Evolutionary conservation across 2,113 vertebrate species (phyloP), one percentile per base, ranked within the genome.

Genomic region (Cranoglanis bouderius): DNA sequence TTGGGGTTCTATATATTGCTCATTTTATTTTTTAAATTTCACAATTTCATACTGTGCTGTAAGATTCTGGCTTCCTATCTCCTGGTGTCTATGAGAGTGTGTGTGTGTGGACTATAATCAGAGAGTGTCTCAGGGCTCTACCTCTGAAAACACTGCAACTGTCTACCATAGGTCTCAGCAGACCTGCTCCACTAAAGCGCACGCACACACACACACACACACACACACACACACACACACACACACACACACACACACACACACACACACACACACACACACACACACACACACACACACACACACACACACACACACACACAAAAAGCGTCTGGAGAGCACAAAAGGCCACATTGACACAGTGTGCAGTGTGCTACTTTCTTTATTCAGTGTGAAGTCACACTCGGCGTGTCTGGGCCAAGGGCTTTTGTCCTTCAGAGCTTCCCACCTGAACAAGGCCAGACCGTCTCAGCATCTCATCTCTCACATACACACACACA

Each of bases 111-210:
- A 63, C 74, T n/a, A 51, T 90, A 88, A 92, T 87, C 87, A 87
- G 83, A 90, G 86, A 89, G 26, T 57, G 46, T 40, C 24, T 70
- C 43, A 13, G 67, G 74, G 29, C 43, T 85, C 53, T 88, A 70
- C 65, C 19, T 88, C 18, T 88, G 89, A 92, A 92, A 91, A 92
- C 91, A 75, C 77, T 21, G 83, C 82, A 88, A 51, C 82, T 35
- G 70, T 72, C 82, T 84, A 85, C 43, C 57, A 49, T 85, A 72
- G 57, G 72, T 85, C 83, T 81, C 88, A 72, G 84, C 29, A 40
- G 92, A 91, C 91, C 89, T 90, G 91, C 88, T 91, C 89, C 89
- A 90, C 89, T 88, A 90, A 81, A n/a, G n/a, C n/a, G n/a, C 51
- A 72, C 81, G 75, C 7, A 46, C 46, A 46, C 8, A 46, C 46